A percentile compares a stretch with the other conserved stretches of the same genome.
phyloP scores from a whole-genome alignment of 2,888 invertebrate species.

The Cataglyphis livida region DNA sequence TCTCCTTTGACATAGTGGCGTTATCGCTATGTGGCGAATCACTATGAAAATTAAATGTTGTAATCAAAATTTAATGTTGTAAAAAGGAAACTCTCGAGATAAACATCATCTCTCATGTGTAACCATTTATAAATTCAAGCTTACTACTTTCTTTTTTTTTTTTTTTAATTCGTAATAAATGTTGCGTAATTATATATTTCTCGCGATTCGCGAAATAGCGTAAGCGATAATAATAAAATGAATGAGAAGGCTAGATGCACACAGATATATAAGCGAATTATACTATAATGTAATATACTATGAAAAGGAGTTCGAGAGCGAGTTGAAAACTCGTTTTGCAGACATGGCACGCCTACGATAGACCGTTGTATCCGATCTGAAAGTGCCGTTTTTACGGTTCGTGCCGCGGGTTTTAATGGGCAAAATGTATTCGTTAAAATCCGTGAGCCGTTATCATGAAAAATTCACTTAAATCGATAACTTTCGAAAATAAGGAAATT shows the following conservation, averaged over 20 bases:
- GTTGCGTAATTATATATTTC: background rate
- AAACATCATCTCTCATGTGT: background rate
- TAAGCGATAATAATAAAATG: conserved; percentile 42
- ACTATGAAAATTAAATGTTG: conserved; percentile 18
- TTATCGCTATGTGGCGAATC: too few relatives aligned
- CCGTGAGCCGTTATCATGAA: conserved; percentile 47
- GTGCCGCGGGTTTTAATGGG: conserved; percentile 60
- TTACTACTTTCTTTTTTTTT: background rate
- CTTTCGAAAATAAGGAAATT: conserved; percentile 24
- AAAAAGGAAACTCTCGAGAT: background rate
- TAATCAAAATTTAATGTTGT: conserved; percentile 11
- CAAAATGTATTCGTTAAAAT: conserved; percentile 49
- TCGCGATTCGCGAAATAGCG: background rate
- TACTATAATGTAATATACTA: conserved; percentile 37
- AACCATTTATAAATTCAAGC: background rate
- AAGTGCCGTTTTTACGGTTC: conserved; percentile 56
- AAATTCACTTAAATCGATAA: conserved; percentile 50
- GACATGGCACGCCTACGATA: conserved; percentile 53
- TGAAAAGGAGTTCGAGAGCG: conserved; percentile 36
- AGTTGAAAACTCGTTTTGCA: conserved; percentile 61
- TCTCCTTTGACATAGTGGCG: conserved; percentile 25
- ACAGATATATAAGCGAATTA: conserved; percentile 1
- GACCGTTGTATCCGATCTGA: conserved; percentile 52
- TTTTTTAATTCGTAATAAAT: background rate
- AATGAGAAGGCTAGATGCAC: conserved; percentile 1